phyloP scores from a whole-genome alignment of 2,797 vertebrate species.

The Parambassis ranga region DNA sequence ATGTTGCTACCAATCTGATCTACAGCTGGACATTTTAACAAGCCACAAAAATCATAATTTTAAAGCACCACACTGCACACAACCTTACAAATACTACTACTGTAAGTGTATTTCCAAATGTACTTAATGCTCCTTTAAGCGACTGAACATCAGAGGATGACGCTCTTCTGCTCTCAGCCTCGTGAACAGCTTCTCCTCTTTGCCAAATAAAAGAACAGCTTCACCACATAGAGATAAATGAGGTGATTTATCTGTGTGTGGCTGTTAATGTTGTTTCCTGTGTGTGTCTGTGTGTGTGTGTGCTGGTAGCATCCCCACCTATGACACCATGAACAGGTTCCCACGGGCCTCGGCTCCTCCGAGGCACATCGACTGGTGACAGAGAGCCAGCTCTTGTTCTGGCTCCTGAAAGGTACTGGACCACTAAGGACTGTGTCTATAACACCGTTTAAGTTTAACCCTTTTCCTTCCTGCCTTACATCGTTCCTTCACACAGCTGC shows the following conservation, averaged over 20 bases:
- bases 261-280: constrained; percentile 29
- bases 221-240: not conserved
- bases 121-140: constrained; percentile 10
- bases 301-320: constrained; percentile 74
- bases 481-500: constrained; percentile 28
- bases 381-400: constrained; percentile 48
- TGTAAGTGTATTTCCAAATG: not conserved
- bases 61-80: not conserved
- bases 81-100: not conserved
- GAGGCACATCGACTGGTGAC: constrained; percentile 84
- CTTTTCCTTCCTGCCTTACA: not conserved
- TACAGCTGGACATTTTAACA: no score
- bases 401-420: constrained; percentile 78
- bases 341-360: constrained; percentile 81
- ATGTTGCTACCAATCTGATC: no score
- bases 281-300: constrained; percentile 35
- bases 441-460: not conserved
- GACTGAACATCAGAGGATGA: not conserved
- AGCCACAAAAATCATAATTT: no score
- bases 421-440: not conserved
- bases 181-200: constrained; percentile 11
- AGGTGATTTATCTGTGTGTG: not conserved
- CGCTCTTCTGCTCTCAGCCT: constrained; percentile 57
- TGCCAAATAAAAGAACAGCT: not conserved
- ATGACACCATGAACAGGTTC: constrained; percentile 83